These are phyloP conservation scores for Gryllus bimaculatus DNA, from an alignment of 1,140 invertebrate genomes.

Conservation along the genomic window DNA sequence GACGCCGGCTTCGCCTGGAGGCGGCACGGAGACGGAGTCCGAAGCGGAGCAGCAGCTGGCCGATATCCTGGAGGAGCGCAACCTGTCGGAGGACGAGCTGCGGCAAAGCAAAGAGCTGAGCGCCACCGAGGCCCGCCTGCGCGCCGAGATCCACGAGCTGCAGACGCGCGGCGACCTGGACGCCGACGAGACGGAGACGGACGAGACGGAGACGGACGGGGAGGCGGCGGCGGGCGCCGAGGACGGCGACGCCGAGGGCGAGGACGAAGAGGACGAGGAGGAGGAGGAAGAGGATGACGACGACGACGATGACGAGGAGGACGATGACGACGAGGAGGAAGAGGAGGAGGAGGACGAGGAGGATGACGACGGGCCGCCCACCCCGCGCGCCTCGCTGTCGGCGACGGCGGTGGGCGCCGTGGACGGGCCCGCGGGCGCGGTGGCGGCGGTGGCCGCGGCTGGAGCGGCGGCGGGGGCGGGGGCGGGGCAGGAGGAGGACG, in stretches of 20 bases:
- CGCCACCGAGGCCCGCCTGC: conserved; percentile 70
- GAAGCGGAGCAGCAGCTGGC: conserved; percentile 11
- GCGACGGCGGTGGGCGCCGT: too few species aligned
- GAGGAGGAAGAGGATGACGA: background rate
- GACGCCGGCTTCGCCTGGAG: background rate
- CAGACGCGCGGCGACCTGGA: conserved; percentile 32
- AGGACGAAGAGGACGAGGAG: conserved; percentile 22
- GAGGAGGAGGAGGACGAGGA: background rate
- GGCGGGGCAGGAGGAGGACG: background rate
- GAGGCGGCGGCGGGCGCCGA: conserved; percentile 53
- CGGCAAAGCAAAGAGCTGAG: conserved; percentile 51
- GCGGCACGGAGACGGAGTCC: background rate
- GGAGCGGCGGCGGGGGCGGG: too few species aligned
- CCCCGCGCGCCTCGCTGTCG: background rate
- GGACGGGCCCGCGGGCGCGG: too few species aligned
- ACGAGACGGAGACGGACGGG: conserved; percentile 63
- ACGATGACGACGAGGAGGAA: conserved; percentile 9
- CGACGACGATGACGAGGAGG: background rate
- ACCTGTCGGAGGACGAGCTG: conserved; percentile 34
- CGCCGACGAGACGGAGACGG: conserved; percentile 58
- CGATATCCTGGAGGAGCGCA: conserved; percentile 16
- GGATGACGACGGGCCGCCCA: conserved; percentile 10
- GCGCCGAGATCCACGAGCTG: conserved; percentile 66
- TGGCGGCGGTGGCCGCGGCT: too few species aligned
- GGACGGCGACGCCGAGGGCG: conserved; percentile 34